Evolutionary conservation across 1,140 invertebrate genomes (phyloP).

Genomic region (Medauroidea extradentata): DNA sequence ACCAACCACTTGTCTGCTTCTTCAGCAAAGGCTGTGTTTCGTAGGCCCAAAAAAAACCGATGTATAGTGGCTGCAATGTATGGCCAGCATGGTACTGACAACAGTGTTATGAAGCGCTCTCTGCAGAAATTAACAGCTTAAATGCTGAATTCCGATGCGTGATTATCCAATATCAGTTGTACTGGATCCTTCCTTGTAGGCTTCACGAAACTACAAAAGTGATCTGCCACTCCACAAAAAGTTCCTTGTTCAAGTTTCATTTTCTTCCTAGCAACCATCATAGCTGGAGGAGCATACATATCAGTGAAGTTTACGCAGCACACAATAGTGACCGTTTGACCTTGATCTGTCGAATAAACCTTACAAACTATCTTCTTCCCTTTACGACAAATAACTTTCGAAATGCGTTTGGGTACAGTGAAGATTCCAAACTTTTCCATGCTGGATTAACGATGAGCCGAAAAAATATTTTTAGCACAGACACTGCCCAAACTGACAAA

Average conservation of each 20-base stretch:
- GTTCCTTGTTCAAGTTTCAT: slow-evolving; percentile 17
- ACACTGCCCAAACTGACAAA: no score
- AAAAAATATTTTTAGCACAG: slow-evolving; percentile 27
- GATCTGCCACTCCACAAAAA: slow-evolving; percentile 20
- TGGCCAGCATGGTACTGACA: background rate
- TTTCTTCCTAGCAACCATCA: slow-evolving; percentile 28
- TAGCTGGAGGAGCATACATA: slow-evolving; percentile 26
- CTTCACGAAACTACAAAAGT: slow-evolving; percentile 20
- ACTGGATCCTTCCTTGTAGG: slow-evolving; percentile 24
- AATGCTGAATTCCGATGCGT: slow-evolving; percentile 13
- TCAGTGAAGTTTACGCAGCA: slow-evolving; percentile 25
- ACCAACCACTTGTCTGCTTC: slow-evolving; percentile 26
- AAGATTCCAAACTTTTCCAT: slow-evolving; percentile 42
- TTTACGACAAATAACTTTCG: slow-evolving; percentile 38
- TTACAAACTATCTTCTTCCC: slow-evolving; percentile 38
- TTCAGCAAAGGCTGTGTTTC: slow-evolving; percentile 21
- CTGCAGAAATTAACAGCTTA: slow-evolving; percentile 18
- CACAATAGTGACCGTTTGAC: no score
- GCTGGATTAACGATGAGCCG: slow-evolving; percentile 37
- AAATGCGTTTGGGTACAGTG: slow-evolving; percentile 38
- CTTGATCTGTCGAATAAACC: slow-evolving; percentile 24
- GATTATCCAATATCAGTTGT: slow-evolving; percentile 23
- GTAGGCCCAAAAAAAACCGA: background rate
- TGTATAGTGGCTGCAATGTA: background rate
- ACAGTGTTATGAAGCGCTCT: background rate